phyloP scores from a whole-genome alignment of 2,797 vertebrate species.

The Neomorphus geoffroyi region DNA sequence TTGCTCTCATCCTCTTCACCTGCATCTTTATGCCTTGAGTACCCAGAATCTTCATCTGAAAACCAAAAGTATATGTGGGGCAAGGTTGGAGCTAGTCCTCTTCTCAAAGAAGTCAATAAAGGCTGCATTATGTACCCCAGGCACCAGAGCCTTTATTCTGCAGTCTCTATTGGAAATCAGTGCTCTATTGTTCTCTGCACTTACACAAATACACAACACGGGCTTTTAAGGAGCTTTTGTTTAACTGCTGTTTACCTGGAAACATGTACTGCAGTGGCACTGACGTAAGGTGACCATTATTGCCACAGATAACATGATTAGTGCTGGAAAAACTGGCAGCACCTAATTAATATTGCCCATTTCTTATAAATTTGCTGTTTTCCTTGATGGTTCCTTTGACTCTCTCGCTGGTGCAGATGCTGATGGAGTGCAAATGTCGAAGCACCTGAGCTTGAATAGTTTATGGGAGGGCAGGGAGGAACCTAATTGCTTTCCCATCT shows the following conservation, averaged over 20 bases:
- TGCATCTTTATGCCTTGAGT: background rate
- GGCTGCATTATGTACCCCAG: background rate
- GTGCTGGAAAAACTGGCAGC: background rate
- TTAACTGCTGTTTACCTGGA: slow-evolving; percentile 56
- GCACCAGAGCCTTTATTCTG: slow-evolving; percentile 4
- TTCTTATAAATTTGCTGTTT: background rate
- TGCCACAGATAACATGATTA: background rate
- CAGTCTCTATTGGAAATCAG: background rate
- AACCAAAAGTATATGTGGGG: background rate
- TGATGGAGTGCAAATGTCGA: background rate
- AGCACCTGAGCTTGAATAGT: background rate
- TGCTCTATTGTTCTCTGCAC: slow-evolving; percentile 33
- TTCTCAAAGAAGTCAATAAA: background rate
- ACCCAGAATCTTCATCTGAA: background rate
- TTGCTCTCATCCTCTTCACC: background rate
- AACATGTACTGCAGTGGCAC: background rate
- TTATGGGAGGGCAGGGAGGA: background rate
- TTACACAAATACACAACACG: background rate
- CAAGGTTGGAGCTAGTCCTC: background rate
- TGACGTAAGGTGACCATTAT: background rate
- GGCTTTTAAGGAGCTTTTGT: slow-evolving; percentile 35
- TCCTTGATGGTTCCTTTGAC: background rate
- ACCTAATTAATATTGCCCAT: background rate
- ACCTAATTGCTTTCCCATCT: background rate
- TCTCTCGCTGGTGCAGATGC: background rate